phyloP scores from a whole-genome alignment of 2,113 vertebrate genomes.

The Corvus hawaiiensis region DNA sequence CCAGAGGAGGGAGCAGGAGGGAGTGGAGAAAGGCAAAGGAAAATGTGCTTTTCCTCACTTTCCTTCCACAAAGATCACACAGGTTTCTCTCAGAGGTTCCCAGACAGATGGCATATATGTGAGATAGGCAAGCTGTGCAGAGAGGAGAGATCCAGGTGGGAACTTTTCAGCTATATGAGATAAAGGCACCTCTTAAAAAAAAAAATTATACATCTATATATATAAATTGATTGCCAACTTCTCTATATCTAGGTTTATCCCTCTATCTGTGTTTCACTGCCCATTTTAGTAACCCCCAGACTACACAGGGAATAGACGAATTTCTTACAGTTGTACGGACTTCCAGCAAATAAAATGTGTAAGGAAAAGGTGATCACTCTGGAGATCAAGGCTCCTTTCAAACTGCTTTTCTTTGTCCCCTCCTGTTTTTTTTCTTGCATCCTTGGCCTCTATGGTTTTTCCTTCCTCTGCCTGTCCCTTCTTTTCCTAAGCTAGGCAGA shows the following conservation, averaged over 20 bases:
- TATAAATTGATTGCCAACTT: not conserved
- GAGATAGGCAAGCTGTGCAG: not conserved
- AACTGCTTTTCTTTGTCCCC: not conserved
- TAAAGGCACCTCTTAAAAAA: not conserved
- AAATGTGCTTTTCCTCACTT: not conserved
- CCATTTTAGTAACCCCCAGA: not conserved
- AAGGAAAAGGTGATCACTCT: not conserved
- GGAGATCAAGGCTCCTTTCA: slow-evolving; percentile 14
- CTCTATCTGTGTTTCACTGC: not conserved
- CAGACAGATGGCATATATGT: not conserved
- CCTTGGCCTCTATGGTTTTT: not conserved
- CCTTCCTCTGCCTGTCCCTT: not conserved
- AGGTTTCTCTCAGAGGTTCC: not conserved
- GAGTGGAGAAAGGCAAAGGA: not conserved
- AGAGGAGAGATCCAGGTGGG: not conserved
- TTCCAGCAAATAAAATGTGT: not conserved
- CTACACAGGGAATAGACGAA: not conserved
- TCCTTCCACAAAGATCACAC: not conserved
- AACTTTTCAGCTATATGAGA: not conserved
- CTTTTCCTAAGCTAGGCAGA: slow-evolving; percentile 39
- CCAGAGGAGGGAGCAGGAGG: not conserved
- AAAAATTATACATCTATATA: not conserved
- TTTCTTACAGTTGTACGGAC: not conserved
- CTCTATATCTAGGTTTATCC: not conserved
- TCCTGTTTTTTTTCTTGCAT: not conserved